phyloP scores from a whole-genome alignment of 2,113 vertebrate genomes.

The Gambusia affinis region DNA sequence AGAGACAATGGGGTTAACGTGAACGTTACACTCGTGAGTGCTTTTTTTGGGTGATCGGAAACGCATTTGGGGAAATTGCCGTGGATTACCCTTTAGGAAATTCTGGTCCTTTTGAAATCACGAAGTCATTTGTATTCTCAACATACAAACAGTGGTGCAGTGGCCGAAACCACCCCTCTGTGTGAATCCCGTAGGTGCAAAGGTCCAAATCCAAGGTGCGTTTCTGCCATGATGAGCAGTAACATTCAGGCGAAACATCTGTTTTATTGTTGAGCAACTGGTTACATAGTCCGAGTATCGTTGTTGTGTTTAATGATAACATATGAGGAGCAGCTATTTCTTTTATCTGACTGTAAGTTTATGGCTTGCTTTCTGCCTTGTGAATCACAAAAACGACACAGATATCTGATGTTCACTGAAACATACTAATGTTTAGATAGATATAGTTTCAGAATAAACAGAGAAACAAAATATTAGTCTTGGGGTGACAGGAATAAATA shows the following conservation, averaged over 20 bases:
- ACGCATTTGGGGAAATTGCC: not conserved
- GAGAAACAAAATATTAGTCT: not conserved
- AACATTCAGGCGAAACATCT: conserved; percentile 13
- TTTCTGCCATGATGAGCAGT: conserved; percentile 35
- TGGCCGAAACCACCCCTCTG: conserved; percentile 67
- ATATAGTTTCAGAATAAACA: not conserved
- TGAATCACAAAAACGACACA: conserved; percentile 26
- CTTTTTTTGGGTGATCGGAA: conserved; percentile 14
- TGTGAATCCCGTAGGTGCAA: conserved; percentile 56
- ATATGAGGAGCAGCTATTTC: conserved; percentile 29
- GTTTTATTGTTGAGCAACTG: conserved; percentile 26
- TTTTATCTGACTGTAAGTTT: conserved; percentile 36
- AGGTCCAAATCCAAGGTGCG: conserved; percentile 53
- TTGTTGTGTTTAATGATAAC: conserved; percentile 12
- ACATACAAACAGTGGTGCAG: conserved; percentile 73
- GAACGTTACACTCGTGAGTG: conserved; percentile 13
- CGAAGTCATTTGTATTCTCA: conserved; percentile 73
- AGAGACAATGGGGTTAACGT: conserved; percentile 68
- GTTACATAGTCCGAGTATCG: not conserved
- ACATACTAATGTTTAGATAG: conserved; percentile 6
- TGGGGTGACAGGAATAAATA: not conserved
- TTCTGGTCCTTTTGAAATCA: conserved; percentile 21
- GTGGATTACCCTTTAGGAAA: not conserved
- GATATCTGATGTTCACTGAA: not conserved
- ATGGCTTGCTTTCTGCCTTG: conserved; percentile 17